Conservation (phyloP, 2,113 vertebrate genomes). For the Ophthalmotilapia sp. region DNA sequence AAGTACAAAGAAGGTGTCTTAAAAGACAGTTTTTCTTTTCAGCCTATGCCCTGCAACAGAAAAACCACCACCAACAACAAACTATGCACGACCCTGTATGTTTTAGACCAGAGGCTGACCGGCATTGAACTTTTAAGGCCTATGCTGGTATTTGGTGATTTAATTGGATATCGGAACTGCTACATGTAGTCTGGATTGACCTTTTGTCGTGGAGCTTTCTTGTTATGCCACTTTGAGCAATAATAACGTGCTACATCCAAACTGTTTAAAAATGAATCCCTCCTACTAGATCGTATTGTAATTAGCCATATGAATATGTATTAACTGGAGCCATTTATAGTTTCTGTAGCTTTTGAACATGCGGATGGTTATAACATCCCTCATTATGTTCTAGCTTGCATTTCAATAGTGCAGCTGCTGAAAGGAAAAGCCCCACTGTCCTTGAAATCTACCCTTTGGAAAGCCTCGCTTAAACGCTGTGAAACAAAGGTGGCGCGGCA, state of each 20-base stretch:
- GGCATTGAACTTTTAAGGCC: background rate
- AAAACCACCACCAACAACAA: background rate
- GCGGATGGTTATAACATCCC: conserved; percentile 34
- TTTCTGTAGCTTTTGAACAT: conserved; percentile 36
- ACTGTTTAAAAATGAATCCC: background rate
- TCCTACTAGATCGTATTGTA: conserved; percentile 7
- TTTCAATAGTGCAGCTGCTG: conserved; percentile 49
- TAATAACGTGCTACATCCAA: background rate
- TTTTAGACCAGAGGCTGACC: background rate
- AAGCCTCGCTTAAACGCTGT: conserved; percentile 51
- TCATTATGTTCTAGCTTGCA: conserved; percentile 40
- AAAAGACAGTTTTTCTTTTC: background rate
- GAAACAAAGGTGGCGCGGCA: conserved; percentile 59
- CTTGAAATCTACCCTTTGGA: conserved; percentile 62
- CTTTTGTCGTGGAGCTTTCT: background rate
- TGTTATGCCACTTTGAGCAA: background rate
- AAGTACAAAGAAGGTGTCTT: background rate
- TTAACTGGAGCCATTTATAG: conserved; percentile 26
- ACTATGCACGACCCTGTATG: background rate
- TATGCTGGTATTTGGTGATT: background rate
- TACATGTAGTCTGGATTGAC: background rate
- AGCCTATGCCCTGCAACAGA: background rate
- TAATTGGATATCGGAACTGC: background rate
- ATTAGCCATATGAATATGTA: conserved; percentile 37
- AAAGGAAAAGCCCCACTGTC: conserved; percentile 55